These are phyloP conservation scores for Tychaedon coryphoeus DNA, from an alignment of 2,113 vertebrate genomes.

Conservation along the genomic window DNA sequence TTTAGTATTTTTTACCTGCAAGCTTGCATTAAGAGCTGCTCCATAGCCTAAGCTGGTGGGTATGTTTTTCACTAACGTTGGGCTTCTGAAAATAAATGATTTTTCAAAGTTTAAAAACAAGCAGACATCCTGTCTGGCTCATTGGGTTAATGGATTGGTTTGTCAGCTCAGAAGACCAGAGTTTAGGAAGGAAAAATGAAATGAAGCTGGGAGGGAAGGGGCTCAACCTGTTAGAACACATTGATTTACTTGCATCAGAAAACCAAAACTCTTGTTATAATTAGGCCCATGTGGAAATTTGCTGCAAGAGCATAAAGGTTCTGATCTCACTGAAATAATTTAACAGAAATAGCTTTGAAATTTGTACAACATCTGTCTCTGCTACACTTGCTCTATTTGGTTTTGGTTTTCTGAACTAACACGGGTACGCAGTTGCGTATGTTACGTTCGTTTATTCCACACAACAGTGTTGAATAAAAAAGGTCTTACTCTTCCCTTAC, in stretches of 20 bases:
- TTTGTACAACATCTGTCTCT: neutral
- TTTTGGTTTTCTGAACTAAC: neutral
- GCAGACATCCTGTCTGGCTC: neutral
- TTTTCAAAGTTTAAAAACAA: conserved; percentile 60
- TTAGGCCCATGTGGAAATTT: neutral
- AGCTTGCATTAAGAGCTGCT: conserved; percentile 96
- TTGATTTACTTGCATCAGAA: neutral
- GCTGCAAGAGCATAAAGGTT: neutral
- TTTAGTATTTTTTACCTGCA: conserved; percentile 85
- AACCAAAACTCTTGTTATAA: neutral
- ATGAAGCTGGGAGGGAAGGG: neutral
- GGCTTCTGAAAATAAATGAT: conserved; percentile 84
- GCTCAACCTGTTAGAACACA: neutral
- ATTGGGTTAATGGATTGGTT: neutral
- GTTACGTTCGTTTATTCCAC: neutral
- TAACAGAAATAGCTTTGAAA: neutral
- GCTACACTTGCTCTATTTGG: neutral
- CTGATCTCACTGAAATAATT: neutral
- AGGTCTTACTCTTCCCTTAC: conserved; percentile 15
- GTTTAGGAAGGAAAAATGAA: conserved; percentile 6
- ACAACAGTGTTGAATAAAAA: neutral
- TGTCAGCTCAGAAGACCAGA: neutral
- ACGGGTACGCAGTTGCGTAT: accelerated
- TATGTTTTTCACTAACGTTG: conserved; percentile 98
- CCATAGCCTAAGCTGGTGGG: conserved; percentile 98